These are phyloP conservation scores for Cololabis saira DNA, from an alignment of 2,113 vertebrate species.

Conservation along the genomic window DNA sequence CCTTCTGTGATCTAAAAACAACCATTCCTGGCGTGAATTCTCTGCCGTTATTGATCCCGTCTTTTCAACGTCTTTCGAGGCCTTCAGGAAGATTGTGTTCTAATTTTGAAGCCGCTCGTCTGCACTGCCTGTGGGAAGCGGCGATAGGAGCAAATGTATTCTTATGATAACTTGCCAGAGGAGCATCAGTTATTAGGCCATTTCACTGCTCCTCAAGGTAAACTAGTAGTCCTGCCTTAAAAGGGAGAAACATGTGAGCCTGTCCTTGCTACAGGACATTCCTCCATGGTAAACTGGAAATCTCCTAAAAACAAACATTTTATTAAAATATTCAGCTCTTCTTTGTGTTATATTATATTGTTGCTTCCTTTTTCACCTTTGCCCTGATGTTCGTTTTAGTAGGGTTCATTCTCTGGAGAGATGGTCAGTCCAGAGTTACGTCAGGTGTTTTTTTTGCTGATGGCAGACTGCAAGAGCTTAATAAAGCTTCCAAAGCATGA, in stretches of 20 bases:
- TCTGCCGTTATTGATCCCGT: constrained; percentile 61
- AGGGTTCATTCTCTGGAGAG: too few relatives aligned
- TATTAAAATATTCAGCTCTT: constrained; percentile 19
- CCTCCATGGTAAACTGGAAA: constrained; percentile 1
- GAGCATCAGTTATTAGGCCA: constrained; percentile 27
- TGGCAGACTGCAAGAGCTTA: too few relatives aligned
- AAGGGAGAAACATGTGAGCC: constrained; percentile 19
- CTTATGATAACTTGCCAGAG: constrained; percentile 39
- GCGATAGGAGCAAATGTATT: constrained; percentile 20
- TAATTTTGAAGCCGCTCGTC: constrained; percentile 49
- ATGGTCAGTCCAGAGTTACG: too few relatives aligned
- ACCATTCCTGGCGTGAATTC: constrained; percentile 34
- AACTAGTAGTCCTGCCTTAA: constrained; percentile 46
- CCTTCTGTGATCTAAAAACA: constrained; percentile 44
- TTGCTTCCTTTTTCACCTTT: too few relatives aligned
- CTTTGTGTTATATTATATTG: too few relatives aligned
- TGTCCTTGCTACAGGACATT: constrained; percentile 1
- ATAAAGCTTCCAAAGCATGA: too few relatives aligned
- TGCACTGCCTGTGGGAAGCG: constrained; percentile 21
- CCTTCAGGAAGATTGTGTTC: constrained; percentile 55
- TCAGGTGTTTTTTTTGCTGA: too few relatives aligned
- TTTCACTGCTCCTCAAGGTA: constrained; percentile 44
- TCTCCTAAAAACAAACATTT: constrained; percentile 12
- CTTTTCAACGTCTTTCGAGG: constrained; percentile 25
- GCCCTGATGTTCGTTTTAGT: too few relatives aligned